These are phyloP conservation scores for Tenodera sinensis DNA, from an alignment of 2,888 invertebrate species.

Conservation along the genomic window DNA sequence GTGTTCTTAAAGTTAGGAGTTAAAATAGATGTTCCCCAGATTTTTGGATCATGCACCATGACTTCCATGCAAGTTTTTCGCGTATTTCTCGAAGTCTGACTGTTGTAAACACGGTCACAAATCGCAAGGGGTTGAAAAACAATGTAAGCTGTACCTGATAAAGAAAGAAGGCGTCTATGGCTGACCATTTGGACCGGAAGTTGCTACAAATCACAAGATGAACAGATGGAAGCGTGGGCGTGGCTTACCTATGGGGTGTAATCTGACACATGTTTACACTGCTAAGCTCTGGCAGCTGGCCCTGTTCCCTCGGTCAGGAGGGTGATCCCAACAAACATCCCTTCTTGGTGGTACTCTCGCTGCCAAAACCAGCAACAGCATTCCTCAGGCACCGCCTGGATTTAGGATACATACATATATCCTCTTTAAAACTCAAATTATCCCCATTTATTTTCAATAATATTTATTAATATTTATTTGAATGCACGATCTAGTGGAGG, in stretches of 20 bases:
- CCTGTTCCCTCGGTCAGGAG: neutral
- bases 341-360: neutral
- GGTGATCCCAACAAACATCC: neutral
- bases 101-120: too few relatives aligned
- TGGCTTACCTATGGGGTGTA: neutral
- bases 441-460: too few relatives aligned
- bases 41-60: too few relatives aligned
- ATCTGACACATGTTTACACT: neutral
- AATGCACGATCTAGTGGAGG: too few relatives aligned
- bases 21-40: too few relatives aligned
- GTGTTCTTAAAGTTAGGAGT: too few relatives aligned
- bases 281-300: neutral
- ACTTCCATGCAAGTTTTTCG: too few relatives aligned
- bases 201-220: neutral
- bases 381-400: neutral
- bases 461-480: too few relatives aligned
- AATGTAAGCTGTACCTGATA: neutral
- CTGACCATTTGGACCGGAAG: neutral
- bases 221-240: neutral
- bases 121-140: neutral
- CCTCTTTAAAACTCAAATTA: too few relatives aligned
- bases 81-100: too few relatives aligned
- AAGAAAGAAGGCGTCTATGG: neutral
- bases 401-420: too few relatives aligned
- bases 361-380: neutral